These are phyloP conservation scores for Ornithoptera priamus DNA, from an alignment of 2,888 invertebrate genomes.

Conservation along the genomic window DNA sequence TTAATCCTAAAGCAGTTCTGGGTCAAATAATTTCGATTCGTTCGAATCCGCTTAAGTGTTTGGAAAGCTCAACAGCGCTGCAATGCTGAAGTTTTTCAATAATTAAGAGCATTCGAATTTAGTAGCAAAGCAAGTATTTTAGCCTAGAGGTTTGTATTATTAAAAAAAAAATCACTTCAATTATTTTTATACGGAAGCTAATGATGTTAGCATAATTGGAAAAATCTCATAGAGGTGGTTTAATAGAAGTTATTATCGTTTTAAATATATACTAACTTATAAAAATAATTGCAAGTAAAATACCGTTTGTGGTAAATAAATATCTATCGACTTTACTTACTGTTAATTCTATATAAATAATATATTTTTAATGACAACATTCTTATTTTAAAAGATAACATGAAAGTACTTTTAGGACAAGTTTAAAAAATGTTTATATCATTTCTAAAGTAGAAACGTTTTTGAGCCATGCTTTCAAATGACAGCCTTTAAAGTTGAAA, in stretches of 20 bases:
- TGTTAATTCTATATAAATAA: too few species aligned
- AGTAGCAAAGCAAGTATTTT: constrained; percentile 29
- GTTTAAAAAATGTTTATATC: not conserved
- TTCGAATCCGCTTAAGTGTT: constrained; percentile 29
- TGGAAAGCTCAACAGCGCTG: constrained; percentile 27
- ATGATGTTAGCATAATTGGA: not conserved
- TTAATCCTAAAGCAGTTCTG: constrained; percentile 20
- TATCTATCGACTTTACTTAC: not conserved
- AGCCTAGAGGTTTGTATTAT: constrained; percentile 8
- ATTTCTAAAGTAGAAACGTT: constrained; percentile 46
- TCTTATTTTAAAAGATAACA: not conserved
- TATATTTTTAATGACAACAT: not conserved
- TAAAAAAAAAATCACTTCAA: constrained; percentile 8
- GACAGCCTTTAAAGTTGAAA: constrained; percentile 44
- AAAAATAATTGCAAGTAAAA: not conserved
- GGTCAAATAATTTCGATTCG: constrained; percentile 30
- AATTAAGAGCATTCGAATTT: constrained; percentile 31
- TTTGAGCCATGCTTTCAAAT: constrained; percentile 47
- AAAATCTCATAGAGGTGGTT: not conserved
- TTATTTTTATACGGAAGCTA: not conserved
- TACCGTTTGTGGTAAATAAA: not conserved
- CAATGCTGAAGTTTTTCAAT: constrained; percentile 30
- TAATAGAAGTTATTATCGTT: not conserved
- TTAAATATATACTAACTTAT: not conserved
- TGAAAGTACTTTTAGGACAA: not conserved